Evolutionary conservation across 2,113 vertebrate species (phyloP).

Genomic region (Montifringilla adamsi): DNA sequence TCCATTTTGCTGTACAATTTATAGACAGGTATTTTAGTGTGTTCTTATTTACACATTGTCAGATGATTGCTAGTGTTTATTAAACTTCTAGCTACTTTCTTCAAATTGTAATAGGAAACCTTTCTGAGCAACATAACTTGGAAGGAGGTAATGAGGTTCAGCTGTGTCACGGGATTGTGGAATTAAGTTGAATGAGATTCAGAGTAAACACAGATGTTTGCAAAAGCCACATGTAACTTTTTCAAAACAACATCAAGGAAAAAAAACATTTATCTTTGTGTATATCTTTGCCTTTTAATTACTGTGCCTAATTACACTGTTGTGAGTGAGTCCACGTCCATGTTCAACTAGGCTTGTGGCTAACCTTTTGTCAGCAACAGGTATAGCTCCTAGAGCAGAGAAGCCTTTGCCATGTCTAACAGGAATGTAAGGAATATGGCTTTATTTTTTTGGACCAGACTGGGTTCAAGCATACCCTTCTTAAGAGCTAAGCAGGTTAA

Average conservation of each 20-base stretch:
- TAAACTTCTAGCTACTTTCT: constrained; percentile 28
- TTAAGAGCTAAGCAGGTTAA: background rate
- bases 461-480: background rate
- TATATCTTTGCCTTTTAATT: background rate
- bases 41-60: constrained; percentile 44
- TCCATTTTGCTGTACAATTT: constrained; percentile 62
- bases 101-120: constrained; percentile 14
- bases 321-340: background rate
- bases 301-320: background rate
- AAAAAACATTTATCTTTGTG: background rate
- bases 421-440: background rate
- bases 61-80: constrained; percentile 49
- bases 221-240: background rate
- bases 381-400: background rate
- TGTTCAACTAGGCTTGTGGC: background rate
- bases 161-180: background rate
- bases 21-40: constrained; percentile 31
- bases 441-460: background rate
- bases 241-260: background rate
- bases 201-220: background rate
- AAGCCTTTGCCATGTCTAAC: background rate
- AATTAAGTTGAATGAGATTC: background rate
- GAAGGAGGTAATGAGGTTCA: background rate
- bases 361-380: background rate
- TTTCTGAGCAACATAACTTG: constrained; percentile 1